Percentiles rank a stretch among this genome's conserved stretches.
Conservation (phyloP, 2,888 invertebrate species). For the Drymonia ruficornis region DNA sequence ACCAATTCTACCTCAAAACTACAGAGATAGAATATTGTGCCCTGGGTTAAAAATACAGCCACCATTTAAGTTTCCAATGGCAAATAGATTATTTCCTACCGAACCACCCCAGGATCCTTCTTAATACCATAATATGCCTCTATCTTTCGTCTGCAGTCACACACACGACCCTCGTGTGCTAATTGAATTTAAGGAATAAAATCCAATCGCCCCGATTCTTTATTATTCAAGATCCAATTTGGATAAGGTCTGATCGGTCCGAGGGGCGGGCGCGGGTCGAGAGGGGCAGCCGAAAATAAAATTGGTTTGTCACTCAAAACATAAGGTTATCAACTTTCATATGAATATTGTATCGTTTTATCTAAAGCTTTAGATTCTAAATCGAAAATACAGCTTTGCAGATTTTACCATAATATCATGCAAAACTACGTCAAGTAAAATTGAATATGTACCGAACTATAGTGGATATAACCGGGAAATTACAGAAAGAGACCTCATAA, state of each 20-base stretch:
- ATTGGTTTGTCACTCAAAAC: constrained; percentile 85
- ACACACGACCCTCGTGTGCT: constrained; percentile 82
- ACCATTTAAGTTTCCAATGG: constrained; percentile 18
- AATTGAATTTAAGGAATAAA: constrained; percentile 86
- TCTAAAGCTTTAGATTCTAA: constrained; percentile 9
- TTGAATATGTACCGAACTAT: too few species aligned
- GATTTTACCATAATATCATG: too few species aligned
- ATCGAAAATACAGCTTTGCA: background rate
- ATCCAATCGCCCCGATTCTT: constrained; percentile 86
- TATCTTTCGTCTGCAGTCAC: constrained; percentile 84
- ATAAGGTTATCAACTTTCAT: constrained; percentile 71
- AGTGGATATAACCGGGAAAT: too few species aligned
- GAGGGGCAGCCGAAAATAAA: constrained; percentile 82
- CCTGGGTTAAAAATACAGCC: too few species aligned
- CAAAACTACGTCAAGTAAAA: too few species aligned
- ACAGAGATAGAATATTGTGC: too few species aligned
- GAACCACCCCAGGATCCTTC: constrained; percentile 72
- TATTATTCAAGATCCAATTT: constrained; percentile 86
- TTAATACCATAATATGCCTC: constrained; percentile 81
- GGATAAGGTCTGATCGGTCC: constrained; percentile 85
- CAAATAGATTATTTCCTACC: constrained; percentile 43
- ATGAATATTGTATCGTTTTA: constrained; percentile 38
- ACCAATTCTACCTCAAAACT: too few species aligned
- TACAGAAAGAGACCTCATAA: too few species aligned
- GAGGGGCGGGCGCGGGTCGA: constrained; percentile 57